Evolutionary conservation across 2,113 vertebrate species (phyloP), one percentile per base, ranked within the genome.

Genomic region (Ursus arctos): DNA sequence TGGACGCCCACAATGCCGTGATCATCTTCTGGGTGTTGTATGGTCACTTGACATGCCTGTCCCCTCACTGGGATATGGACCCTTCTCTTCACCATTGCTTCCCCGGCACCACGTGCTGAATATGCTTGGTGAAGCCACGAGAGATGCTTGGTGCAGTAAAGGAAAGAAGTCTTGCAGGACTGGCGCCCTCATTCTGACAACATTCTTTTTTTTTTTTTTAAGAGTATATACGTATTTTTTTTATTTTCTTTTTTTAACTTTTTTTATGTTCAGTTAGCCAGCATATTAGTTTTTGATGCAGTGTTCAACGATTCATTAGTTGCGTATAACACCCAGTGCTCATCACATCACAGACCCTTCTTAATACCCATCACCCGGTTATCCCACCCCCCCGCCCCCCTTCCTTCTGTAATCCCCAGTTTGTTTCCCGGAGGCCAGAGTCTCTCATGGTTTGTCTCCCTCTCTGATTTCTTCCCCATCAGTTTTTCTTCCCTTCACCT

Each of bases 161-260:
- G 43, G 31, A 33, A 80, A 55, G 36, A 24, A 14, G 21, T 49
- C 6, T n/a, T 61, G 13, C n/a, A 21, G 5, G 76, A n/a, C 11
- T 3, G 36, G 7, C 2, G 47, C 9, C 24, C 6, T 7, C 7
- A 0, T 0, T 21, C 43, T 36, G 33, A 63, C 47, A 15, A 7
- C 3, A 2, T 6, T 36, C 67, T 19, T 65, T 33, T 65, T 65
- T 21, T 21, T 65, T 36, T 36, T 36, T 36, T 36, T 36, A 36
- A 36, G 36, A 36, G 36, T 36, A 36, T 36, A 36, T 36, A 36
- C 36, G 36, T 36, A 15, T 31, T 65, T 43, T 43, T 43, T 67
- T 67, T 67, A 33, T 65, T 67, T 67, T 67, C 31, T 43, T 43
- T 43, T 43, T 43, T 43, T 43, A 43, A 65, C 63, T 33, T 67